Percentiles rank a stretch among this genome's conserved stretches.
Evolutionary conservation across 2,113 vertebrate species (phyloP).

Genomic region (Ciconia stormi): DNA sequence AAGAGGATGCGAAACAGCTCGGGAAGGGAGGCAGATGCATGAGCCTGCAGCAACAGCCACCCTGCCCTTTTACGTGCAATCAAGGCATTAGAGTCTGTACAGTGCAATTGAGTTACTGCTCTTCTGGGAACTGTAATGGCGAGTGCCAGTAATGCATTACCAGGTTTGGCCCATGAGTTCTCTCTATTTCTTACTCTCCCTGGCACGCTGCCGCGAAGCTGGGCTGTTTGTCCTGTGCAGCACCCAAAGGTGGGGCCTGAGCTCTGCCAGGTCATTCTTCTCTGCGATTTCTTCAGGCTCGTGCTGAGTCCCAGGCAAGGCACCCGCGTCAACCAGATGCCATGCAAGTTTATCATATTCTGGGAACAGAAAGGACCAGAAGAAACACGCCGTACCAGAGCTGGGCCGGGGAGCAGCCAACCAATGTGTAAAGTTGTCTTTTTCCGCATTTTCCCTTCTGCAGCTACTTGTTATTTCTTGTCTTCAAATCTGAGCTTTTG

Average conservation of each 20-base stretch:
- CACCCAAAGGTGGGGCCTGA: not conserved
- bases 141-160: too few relatives aligned
- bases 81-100: not conserved
- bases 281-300: not conserved
- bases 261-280: too few relatives aligned
- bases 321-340: not conserved
- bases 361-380: not conserved
- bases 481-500: not conserved
- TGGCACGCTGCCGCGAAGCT: not conserved
- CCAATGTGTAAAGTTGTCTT: not conserved
- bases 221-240: too few relatives aligned
- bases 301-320: not conserved
- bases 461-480: too few relatives aligned
- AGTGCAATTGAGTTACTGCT: not conserved
- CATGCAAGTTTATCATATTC: not conserved
- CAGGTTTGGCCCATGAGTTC: not conserved
- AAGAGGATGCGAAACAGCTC: not conserved
- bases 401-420: not conserved
- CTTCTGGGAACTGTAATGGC: not conserved
- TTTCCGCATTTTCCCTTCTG: not conserved
- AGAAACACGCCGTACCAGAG: not conserved
- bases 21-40: not conserved
- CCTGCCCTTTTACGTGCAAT: not conserved
- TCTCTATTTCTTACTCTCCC: not conserved
- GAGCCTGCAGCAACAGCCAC: not conserved